A percentile compares a stretch with the other conserved stretches of the same genome.
Conservation (phyloP, 2,888 invertebrate species). For the Automeris io region DNA sequence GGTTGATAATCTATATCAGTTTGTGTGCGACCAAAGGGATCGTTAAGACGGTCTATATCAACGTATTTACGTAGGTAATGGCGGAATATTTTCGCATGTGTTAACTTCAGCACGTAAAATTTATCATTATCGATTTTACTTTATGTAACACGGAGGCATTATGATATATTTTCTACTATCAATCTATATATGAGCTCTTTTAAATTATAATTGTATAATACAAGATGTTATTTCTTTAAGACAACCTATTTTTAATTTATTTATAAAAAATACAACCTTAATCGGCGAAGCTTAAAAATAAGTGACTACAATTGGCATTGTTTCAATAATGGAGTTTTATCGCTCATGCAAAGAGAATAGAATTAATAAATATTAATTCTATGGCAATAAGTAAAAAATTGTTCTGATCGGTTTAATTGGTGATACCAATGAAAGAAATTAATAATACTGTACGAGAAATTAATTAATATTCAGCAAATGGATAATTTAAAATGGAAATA, state of each 20-base stretch:
- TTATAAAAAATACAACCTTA: too few relatives aligned
- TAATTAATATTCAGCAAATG: slow-evolving; percentile 2
- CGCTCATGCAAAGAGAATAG: too few relatives aligned
- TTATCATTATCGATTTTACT: slow-evolving; percentile 24
- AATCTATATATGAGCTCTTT: not conserved
- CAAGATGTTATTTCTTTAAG: too few relatives aligned
- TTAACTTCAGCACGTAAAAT: slow-evolving; percentile 21
- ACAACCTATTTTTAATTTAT: too few relatives aligned
- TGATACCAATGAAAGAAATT: not conserved
- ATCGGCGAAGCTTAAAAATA: too few relatives aligned
- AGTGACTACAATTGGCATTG: too few relatives aligned
- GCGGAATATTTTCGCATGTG: slow-evolving; percentile 21
- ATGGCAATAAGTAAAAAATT: too few relatives aligned
- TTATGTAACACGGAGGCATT: slow-evolving; percentile 6
- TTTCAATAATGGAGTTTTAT: too few relatives aligned
- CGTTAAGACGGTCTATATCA: slow-evolving; percentile 29
- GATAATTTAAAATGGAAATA: slow-evolving; percentile 13
- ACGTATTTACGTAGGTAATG: slow-evolving; percentile 17
- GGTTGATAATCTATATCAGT: slow-evolving; percentile 64
- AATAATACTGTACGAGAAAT: not conserved
- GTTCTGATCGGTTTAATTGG: too few relatives aligned
- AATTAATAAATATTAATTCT: too few relatives aligned
- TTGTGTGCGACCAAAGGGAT: slow-evolving; percentile 46
- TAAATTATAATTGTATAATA: not conserved
- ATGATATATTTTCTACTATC: too few relatives aligned